phyloP scores from a whole-genome alignment of 2,797 vertebrate species.

The Yasuhikotakia modesta region DNA sequence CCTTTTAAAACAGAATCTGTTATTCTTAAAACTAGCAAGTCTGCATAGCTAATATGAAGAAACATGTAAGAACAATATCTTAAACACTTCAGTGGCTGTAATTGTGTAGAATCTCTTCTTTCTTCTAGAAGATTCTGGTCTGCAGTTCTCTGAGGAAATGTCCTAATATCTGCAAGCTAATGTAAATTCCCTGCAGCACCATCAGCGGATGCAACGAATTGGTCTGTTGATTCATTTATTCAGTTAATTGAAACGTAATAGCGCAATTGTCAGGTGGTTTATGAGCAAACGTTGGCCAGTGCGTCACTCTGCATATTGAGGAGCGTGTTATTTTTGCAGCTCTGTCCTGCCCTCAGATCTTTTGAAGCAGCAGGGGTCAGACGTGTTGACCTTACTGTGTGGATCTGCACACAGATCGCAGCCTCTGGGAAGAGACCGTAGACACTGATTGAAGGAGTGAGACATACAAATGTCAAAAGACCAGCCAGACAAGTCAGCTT shows the following conservation, averaged over 20 bases:
- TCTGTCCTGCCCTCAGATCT: background rate
- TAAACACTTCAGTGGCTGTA: background rate
- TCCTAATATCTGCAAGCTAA: slow-evolving; percentile 16
- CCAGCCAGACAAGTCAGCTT: slow-evolving; percentile 3
- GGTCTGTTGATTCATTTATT: slow-evolving; percentile 4
- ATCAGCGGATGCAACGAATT: background rate
- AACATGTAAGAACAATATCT: background rate
- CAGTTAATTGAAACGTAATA: slow-evolving; percentile 35
- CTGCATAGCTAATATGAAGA: background rate
- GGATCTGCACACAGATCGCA: slow-evolving; percentile 8
- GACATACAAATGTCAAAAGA: slow-evolving; percentile 7
- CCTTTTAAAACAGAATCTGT: background rate
- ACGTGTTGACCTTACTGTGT: slow-evolving; percentile 4
- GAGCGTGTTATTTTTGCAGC: background rate
- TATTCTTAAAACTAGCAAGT: background rate
- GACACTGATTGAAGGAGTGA: slow-evolving; percentile 5
- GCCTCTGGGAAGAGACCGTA: slow-evolving; percentile 1
- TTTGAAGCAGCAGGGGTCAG: slow-evolving; percentile 16
- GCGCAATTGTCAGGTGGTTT: slow-evolving; percentile 5
- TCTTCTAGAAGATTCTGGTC: slow-evolving; percentile 6
- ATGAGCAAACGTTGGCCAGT: background rate
- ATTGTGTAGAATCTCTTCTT: slow-evolving; percentile 8
- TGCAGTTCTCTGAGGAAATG: slow-evolving; percentile 6
- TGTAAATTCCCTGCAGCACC: slow-evolving; percentile 5
- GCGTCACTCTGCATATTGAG: background rate